A percentile compares a stretch with the other conserved stretches of the same genome.
These are phyloP conservation scores for Notocelia uddmanniana DNA, from an alignment of 2,888 invertebrate species.

Conservation along the genomic window DNA sequence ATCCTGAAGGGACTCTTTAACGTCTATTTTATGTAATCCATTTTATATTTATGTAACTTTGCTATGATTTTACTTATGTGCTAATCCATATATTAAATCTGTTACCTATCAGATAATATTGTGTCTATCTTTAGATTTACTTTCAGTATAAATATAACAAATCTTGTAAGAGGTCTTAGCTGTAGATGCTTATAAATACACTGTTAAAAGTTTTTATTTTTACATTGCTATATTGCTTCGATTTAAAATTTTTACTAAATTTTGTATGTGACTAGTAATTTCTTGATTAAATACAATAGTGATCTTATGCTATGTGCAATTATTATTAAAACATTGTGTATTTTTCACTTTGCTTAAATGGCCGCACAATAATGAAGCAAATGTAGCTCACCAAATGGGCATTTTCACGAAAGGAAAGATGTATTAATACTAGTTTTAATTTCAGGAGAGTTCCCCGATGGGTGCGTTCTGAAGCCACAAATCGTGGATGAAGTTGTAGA, in stretches of 20 bases:
- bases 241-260: constrained; percentile 37
- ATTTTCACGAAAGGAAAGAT: constrained; percentile 10
- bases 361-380: constrained; percentile 28
- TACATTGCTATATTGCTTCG: constrained; percentile 7
- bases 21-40: constrained; percentile 1
- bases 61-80: constrained; percentile 1
- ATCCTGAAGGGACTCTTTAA: constrained; percentile 3
- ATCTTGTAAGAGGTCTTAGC: constrained; percentile 28
- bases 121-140: constrained; percentile 21
- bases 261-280: constrained; percentile 37
- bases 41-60: constrained; percentile 24
- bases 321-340: constrained; percentile 20
- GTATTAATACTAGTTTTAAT: constrained; percentile 43
- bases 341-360: constrained; percentile 26
- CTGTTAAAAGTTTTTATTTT: constrained; percentile 7
- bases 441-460: constrained; percentile 97
- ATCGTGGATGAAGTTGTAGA: constrained; percentile 97
- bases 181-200: constrained; percentile 19
- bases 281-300: constrained; percentile 39
- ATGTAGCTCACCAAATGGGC: constrained; percentile 1
- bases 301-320: constrained; percentile 28
- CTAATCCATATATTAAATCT: constrained; percentile 25
- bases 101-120: constrained; percentile 25
- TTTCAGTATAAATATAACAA: constrained; percentile 35
- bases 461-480: constrained; percentile 99